Conservation (phyloP, 2,113 vertebrate species). For the Peucedramus taeniatus region DNA sequence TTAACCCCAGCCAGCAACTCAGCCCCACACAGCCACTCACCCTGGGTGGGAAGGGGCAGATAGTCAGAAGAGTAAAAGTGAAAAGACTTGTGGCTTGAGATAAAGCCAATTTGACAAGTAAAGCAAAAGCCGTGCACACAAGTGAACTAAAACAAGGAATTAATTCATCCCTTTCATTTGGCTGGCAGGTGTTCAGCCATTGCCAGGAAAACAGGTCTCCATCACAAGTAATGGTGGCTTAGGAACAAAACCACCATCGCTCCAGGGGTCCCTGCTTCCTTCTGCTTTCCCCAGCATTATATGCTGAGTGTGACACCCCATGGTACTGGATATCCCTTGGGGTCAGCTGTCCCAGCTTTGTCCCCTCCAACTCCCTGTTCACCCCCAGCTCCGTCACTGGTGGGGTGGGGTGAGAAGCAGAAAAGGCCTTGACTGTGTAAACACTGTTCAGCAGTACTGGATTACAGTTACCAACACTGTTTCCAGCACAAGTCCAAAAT, state of each 20-base stretch:
- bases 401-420: neutral
- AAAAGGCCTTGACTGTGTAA: neutral
- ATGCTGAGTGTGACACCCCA: too few species aligned
- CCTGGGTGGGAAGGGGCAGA: neutral
- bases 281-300: neutral
- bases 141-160: neutral
- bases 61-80: neutral
- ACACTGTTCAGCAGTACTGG: neutral
- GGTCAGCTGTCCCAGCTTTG: neutral
- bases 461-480: neutral
- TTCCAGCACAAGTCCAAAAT: neutral
- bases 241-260: accelerated
- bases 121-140: neutral
- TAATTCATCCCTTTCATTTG: neutral
- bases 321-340: neutral
- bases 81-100: neutral
- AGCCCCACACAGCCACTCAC: accelerated
- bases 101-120: neutral
- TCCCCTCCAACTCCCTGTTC: neutral
- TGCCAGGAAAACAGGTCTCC: neutral
- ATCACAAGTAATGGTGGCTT: accelerated
- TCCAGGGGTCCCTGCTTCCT: neutral
- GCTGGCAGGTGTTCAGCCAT: neutral
- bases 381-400: neutral
- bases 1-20: neutral